These are phyloP conservation scores for Torymus aiolomorphi DNA, from an alignment of 2,888 invertebrate genomes.

Conservation along the genomic window DNA sequence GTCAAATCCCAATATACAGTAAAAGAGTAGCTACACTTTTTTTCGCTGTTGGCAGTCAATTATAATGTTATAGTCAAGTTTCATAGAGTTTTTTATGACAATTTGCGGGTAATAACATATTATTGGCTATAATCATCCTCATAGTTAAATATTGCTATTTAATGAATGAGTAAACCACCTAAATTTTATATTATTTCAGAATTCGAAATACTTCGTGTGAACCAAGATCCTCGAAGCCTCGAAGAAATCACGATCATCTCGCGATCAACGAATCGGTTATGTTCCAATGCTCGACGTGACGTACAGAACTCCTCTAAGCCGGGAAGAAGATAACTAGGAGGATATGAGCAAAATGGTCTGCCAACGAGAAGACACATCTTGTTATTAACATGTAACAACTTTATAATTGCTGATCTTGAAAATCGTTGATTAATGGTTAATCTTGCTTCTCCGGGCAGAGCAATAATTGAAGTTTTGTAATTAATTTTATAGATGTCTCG, in stretches of 20 bases:
- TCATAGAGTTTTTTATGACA: too few species aligned
- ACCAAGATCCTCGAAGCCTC: not conserved
- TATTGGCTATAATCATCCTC: too few species aligned
- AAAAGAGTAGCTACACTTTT: too few species aligned
- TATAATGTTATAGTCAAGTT: too few species aligned
- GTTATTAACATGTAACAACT: slow-evolving; percentile 32
- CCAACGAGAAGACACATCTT: slow-evolving; percentile 20
- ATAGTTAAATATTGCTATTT: too few species aligned
- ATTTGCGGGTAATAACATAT: too few species aligned
- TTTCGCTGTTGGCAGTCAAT: too few species aligned
- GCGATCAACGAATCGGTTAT: slow-evolving; percentile 31
- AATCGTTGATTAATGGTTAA: slow-evolving; percentile 22
- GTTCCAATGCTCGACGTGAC: slow-evolving; percentile 63
- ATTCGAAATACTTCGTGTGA: slow-evolving; percentile 1
- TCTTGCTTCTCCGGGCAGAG: slow-evolving; percentile 29
- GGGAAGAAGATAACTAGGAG: not conserved
- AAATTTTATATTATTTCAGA: slow-evolving; percentile 23
- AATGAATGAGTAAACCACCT: too few species aligned
- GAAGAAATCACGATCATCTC: slow-evolving; percentile 6
- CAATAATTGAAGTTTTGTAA: slow-evolving; percentile 42
- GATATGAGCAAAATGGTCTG: not conserved
- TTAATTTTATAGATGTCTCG: slow-evolving; percentile 34
- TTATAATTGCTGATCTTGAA: slow-evolving; percentile 23
- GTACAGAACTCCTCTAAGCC: slow-evolving; percentile 67
- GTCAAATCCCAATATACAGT: too few species aligned